Evolutionary conservation across 2,888 invertebrate genomes (phyloP), one percentile per base, ranked within the genome.

Genomic region (Phanerotoma sp.): DNA sequence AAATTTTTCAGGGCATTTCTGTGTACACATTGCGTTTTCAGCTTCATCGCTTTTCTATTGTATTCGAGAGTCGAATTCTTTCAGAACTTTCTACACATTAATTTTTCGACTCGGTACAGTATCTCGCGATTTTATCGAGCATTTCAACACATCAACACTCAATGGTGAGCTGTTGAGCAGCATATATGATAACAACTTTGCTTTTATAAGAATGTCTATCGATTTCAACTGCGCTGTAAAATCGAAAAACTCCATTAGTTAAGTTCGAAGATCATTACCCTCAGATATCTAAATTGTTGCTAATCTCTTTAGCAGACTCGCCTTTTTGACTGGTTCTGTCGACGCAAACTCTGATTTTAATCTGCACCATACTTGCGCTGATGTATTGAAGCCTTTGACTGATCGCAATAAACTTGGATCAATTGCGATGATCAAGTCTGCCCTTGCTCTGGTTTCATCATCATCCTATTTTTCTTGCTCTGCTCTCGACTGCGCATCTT

Each of bases 41-140:
- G 50, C 10, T 5, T 32, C 15, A 30, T 44, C 21, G 5, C 9
- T 18, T 22, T 25, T 10, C 5, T 25, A 3, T 32, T 28, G 21
- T 33, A 49, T 51, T 35, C 41, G 33, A n/a, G 33, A 40, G 9
- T 54, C 44, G 10, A 13, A 28, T 30, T 56, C 56, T 44, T 58
- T 53, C n/a, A 52, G n/a, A 13, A 58, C 55, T 42, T 60, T 60
- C 10, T 47, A 35, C 9, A 47, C 49, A 11, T 54, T 32, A 13
- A 44, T 50, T 25, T 60, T 58, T 10, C 56, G 60, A 6, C 20
- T 51, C 7, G 58, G 58, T 15, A 58, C 33, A 5, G n/a, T 33
- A 33, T 60, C 55, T n/a, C 52, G 46, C 10, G 55, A 49, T 33
- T 58, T 55, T 5, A 60, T 58, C 4, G 56, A 60, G 41, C 53